Base-by-base conservation (phyloP, 1,140 invertebrate genomes). In the Monomorium pharaonis region DNA sequence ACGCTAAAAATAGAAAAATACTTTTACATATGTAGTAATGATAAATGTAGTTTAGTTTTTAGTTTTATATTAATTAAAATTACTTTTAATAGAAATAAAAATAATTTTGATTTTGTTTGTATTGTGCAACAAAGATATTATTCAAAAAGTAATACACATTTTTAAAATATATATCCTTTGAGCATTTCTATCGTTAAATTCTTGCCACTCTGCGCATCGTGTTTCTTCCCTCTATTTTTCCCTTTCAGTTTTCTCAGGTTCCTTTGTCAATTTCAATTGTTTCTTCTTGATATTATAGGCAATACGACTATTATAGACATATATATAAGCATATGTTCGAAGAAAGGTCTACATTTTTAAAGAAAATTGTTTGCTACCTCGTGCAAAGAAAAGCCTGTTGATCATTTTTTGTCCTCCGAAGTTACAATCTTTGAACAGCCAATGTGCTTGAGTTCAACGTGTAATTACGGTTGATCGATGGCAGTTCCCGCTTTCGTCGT, bases 391-490 rank as follows among this genome's bases (percentile, higher is more conserved):
- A 12, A 54, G 47, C 33, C 47, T 80, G 44, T 54, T 80, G 77
- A 69, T 80, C 63, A 47, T 67, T 69, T 24, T 37, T 56, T 80
- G 44, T 10, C 21, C 30, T n/a, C n/a, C 24, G 24, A 76, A 60
- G 14, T 44, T 62, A 44, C 37, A 42, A 80, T 54, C 47, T 69
- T 80, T 42, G 12, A 33, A 51, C 14, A 18, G 30, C n/a, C 12
- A 30, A 5, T 21, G n/a, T n/a, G 30, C 30, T 54, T 58, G 54
- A 37, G 21, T 33, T 18, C 21, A 37, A 56, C 21, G 33, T 63
- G 10, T 42, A 80, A 80, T 69, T 80, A 80, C 33, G 47, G 18
- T 54, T 54, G 77, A 80, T 80, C 33, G 47, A 80, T 69, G 24
- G 21, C 10, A 21, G 33, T 42, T 51, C 18, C n/a, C 16, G 9